Conservation (phyloP, 2,888 invertebrate genomes). For the Physocephala rufipes region DNA sequence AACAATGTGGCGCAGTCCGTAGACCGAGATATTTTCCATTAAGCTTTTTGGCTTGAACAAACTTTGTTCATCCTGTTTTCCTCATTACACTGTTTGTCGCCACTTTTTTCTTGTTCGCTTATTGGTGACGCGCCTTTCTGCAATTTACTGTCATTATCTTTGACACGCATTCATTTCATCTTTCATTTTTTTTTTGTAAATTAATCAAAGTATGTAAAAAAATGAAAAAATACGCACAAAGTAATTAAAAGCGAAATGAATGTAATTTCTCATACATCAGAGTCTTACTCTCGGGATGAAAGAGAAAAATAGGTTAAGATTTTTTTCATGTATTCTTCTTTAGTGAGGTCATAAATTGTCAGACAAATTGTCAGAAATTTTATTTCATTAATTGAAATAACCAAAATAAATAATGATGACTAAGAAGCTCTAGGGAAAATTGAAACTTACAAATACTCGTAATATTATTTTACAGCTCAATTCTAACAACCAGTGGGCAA, state of each 20-base stretch:
- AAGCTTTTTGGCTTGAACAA: no score
- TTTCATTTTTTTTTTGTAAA: conserved; percentile 1
- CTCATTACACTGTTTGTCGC: conserved; percentile 3
- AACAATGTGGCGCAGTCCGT: no score
- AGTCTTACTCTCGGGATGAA: neutral
- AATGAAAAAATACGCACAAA: neutral
- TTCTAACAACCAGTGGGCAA: no score
- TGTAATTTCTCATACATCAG: neutral
- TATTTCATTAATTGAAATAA: no score
- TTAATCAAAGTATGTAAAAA: conserved; percentile 17
- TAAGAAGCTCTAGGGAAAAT: neutral
- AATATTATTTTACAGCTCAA: no score
- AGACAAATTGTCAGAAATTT: neutral
- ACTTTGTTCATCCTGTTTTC: conserved; percentile 3
- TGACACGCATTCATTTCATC: neutral
- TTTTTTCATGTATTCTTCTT: neutral
- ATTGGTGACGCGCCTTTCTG: no score
- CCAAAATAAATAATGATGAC: neutral
- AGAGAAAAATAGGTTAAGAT: neutral
- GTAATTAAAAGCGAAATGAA: neutral
- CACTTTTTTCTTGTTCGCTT: neutral
- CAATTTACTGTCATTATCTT: neutral
- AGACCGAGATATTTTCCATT: no score
- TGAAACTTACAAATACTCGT: no score
- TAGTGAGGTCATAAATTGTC: neutral